Evolutionary conservation across 2,113 vertebrate species (phyloP), one percentile per base, ranked within the genome.

Genomic region (Nipponia nippon): DNA sequence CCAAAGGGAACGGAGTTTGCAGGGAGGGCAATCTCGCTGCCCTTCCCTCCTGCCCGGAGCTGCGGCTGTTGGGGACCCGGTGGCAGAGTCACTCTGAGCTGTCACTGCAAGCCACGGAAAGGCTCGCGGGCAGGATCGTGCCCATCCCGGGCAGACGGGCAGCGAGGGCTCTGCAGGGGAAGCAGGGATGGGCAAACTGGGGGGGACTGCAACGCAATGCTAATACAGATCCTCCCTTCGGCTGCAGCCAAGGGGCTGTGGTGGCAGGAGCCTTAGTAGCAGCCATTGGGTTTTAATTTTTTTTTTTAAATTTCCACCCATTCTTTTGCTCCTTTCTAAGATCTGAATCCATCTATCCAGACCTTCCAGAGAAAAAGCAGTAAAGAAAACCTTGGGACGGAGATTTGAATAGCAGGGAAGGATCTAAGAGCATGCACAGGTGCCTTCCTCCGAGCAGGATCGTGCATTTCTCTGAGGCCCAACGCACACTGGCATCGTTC

Each of bases 51-150:
- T 40, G 63, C 65, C 21, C 0, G 0, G n/a, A 87, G 52, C 58
- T 34, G n/a, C 0, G 15, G 46, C n/a, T 59, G 10, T 8, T 5
- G 2, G 53, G 15, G 36, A 23, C 9, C 3, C 1, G 5, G 47
- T 15, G 36, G 61, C 49, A 46, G 71, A 38, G 65, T 16, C 56
- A 16, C 47, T 2, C 6, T 2, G 34, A 67, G 49, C n/a, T 38
- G 77, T 15, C 61, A 9, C 22, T 8, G 34, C 21, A 6, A 6
- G 27, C 1, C 6, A 13, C 7, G 40, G 72, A 9, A 38, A 59
- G 56, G 67, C 42, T 67, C 3, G 2, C 0, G 16, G 53, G 78
- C 47, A 56, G 69, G 62, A 30, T n/a, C 15, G 1, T 8, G 40
- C 21, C 30, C 5, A 2, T 21, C 49, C 62, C 3, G 2, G 44